phyloP scores from a whole-genome alignment of 2,797 vertebrate genomes.

The Morus bassanus region DNA sequence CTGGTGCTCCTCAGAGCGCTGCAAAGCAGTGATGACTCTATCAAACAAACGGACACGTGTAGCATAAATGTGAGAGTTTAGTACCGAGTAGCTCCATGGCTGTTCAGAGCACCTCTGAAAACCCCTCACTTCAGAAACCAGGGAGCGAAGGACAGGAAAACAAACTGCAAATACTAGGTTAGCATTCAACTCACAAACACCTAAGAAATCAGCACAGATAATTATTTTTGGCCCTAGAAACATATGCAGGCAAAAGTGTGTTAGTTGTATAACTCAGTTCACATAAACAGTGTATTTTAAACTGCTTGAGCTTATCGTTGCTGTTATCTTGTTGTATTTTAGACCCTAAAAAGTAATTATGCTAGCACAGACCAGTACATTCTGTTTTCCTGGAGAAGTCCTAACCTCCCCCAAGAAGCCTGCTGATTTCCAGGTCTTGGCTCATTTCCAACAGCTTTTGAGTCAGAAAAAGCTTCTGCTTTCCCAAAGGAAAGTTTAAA shows the following conservation, averaged over 20 bases:
- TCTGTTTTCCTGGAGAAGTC: background rate
- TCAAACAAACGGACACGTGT: background rate
- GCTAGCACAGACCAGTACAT: background rate
- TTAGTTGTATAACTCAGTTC: constrained; percentile 28
- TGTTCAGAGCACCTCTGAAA: background rate
- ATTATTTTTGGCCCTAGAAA: constrained; percentile 34
- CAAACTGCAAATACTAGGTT: background rate
- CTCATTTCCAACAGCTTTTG: constrained; percentile 5
- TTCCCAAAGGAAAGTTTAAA: background rate
- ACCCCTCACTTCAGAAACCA: background rate
- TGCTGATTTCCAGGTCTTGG: constrained; percentile 3
- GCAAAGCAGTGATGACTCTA: constrained; percentile 49
- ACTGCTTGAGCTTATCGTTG: background rate
- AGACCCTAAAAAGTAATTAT: background rate
- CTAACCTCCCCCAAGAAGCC: constrained; percentile 6
- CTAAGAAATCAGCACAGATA: background rate
- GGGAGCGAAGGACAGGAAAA: background rate
- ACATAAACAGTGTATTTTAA: constrained; percentile 19
- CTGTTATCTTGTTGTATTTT: background rate
- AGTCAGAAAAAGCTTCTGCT: background rate
- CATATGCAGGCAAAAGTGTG: background rate
- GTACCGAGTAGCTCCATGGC: background rate
- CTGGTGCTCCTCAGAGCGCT: constrained; percentile 53
- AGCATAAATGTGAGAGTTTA: background rate
- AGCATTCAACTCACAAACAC: background rate